A percentile compares a stretch with the other conserved stretches of the same genome.
Conservation (phyloP, 2,797 vertebrate species). For the Bufotes viridis region DNA sequence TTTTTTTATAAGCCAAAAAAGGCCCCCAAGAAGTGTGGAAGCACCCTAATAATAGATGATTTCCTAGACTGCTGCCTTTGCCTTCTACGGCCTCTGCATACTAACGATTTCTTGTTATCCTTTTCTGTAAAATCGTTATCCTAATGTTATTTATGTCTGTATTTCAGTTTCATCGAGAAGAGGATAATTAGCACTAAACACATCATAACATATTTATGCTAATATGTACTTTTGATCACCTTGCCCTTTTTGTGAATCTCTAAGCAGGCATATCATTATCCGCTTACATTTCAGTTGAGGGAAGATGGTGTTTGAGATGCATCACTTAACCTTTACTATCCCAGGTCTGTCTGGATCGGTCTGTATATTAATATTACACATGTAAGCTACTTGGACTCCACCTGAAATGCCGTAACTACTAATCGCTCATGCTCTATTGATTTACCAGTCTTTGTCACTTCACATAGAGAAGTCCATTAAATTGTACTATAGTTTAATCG, state of each 20-base stretch:
- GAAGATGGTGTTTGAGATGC: not conserved
- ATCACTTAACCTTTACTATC: slow-evolving; percentile 41
- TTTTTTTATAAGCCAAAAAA: too few species aligned
- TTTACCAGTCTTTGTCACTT: slow-evolving; percentile 46
- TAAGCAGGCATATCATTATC: slow-evolving; percentile 40
- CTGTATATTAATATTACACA: slow-evolving; percentile 13
- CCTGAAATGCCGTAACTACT: slow-evolving; percentile 27
- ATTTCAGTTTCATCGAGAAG: slow-evolving; percentile 29
- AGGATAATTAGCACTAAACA: slow-evolving; percentile 49
- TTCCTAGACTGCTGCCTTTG: not conserved
- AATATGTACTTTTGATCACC: slow-evolving; percentile 45
- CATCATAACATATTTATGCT: slow-evolving; percentile 52
- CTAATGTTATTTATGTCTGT: slow-evolving; percentile 23
- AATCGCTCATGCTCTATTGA: slow-evolving; percentile 55
- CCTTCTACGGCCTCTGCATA: too few species aligned
- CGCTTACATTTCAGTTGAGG: slow-evolving; percentile 12
- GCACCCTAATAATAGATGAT: not conserved
- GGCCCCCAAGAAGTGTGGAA: not conserved
- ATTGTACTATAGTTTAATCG: not conserved
- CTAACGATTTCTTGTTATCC: not conserved
- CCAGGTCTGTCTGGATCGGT: not conserved
- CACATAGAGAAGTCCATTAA: slow-evolving; percentile 45
- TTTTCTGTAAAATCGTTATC: not conserved
- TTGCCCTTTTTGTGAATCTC: slow-evolving; percentile 37
- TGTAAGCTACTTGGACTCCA: slow-evolving; percentile 9